phyloP scores from a whole-genome alignment of 2,888 invertebrate genomes.

The Phragmatobia fuliginosa region DNA sequence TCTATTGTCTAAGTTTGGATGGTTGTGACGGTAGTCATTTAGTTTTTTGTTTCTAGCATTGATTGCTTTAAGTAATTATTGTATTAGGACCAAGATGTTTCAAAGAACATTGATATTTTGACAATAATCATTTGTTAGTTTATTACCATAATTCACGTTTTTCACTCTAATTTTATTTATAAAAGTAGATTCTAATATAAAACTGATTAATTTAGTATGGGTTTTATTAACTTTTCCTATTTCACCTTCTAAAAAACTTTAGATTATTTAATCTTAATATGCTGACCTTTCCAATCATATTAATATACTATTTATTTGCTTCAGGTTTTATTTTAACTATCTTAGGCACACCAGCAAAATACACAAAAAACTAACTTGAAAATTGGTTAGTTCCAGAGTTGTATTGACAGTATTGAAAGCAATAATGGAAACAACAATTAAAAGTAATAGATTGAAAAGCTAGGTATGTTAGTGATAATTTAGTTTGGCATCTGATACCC shows the following conservation, averaged over 20 bases:
- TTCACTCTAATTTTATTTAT: neutral
- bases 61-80: conserved; percentile 28
- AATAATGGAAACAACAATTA: too few relatives aligned
- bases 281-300: too few relatives aligned
- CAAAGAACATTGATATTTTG: conserved; percentile 35
- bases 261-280: neutral
- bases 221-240: neutral
- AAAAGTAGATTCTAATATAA: neutral
- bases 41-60: conserved; percentile 24
- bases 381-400: too few relatives aligned
- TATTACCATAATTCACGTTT: conserved; percentile 2
- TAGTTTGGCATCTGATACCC: neutral
- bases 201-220: neutral
- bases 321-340: too few relatives aligned
- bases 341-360: too few relatives aligned
- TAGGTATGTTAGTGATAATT: neutral
- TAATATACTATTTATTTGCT: too few relatives aligned
- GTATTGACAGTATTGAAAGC: too few relatives aligned
- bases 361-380: too few relatives aligned
- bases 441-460: neutral
- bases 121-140: conserved; percentile 28
- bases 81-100: neutral
- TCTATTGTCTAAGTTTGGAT: conserved; percentile 19
- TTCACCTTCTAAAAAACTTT: neutral
- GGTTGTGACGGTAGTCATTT: neutral